These are phyloP conservation scores for Chelon labrosus DNA, from an alignment of 2,797 vertebrate genomes.

Conservation along the genomic window DNA sequence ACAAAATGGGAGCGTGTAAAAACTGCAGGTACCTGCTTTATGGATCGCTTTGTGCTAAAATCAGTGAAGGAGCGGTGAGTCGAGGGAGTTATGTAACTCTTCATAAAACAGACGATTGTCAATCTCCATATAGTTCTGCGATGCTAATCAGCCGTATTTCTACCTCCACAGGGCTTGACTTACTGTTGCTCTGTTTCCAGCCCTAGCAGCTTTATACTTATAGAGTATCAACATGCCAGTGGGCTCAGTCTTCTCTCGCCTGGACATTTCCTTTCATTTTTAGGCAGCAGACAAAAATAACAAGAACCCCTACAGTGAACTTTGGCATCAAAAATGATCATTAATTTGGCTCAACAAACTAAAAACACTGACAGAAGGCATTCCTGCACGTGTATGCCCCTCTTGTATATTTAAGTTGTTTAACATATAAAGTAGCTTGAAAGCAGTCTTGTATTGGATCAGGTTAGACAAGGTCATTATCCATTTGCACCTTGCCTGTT, in stretches of 20 bases:
- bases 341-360: background rate
- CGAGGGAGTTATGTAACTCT: no score
- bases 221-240: background rate
- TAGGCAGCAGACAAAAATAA: background rate
- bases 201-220: background rate
- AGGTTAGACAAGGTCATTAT: background rate
- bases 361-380: background rate
- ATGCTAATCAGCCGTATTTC: no score
- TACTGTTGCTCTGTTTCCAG: no score
- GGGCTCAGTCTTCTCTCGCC: background rate
- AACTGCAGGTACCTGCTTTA: no score
- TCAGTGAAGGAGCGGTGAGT: no score
- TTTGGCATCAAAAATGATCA: background rate
- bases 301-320: background rate
- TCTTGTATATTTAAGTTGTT: no score
- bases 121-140: no score
- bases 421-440: no score
- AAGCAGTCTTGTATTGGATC: background rate
- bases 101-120: no score
- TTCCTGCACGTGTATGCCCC: no score
- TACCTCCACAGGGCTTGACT: no score
- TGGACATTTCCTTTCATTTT: background rate
- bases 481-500: constrained; percentile 6
- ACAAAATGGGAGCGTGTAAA: background rate
- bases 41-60: no score